Evolutionary conservation across 2,888 invertebrate species (phyloP), one percentile per base, ranked within the genome.

Genomic region (Dichetophora obliterata): DNA sequence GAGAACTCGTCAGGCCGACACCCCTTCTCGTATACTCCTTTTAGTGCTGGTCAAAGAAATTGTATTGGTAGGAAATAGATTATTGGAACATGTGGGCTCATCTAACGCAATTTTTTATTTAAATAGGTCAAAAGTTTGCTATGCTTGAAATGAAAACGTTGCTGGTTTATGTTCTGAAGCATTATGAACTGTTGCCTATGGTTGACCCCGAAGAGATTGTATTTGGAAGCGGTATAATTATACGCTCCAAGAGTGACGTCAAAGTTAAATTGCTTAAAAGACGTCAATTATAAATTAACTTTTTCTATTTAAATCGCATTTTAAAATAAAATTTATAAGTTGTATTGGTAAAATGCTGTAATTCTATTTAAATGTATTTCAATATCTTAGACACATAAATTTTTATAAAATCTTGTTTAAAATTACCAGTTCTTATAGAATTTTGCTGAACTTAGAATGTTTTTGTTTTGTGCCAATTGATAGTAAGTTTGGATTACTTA

Each of bases 1-100:
- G 92, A 94, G 82, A 91, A 91, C 80, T 66, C 79, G 0, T 77
- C 75, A 3, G 81, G 79, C 27, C 81, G 84, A 2, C 87, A 87
- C 78, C 85, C 86, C 0, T 88, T 80, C 76, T 85, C 88, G 3
- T 88, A 80, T 76, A 78, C 88, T 27, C 88, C 88, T 0, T 88
- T 88, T 63, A 88, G 88, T 72, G 88, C 88, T 16, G 89, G 88
- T 2, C 86, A 87, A 27, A 82, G 89, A 31, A 88, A 88, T 82
- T 88, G 89, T 75, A 86, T 89, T 81, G 87, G 86, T 85, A 68
- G 65, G 78, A 78, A 52, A 76, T 78, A 71, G 76, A 31, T n/a
- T n/a, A n/a, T n/a, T n/a, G n/a, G n/a, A n/a, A n/a, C n/a, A n/a
- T n/a, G n/a, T n/a, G n/a, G n/a, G n/a, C n/a, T n/a, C n/a, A n/a